Conservation (phyloP, 2,113 vertebrate species). For the Equus przewalskii region DNA sequence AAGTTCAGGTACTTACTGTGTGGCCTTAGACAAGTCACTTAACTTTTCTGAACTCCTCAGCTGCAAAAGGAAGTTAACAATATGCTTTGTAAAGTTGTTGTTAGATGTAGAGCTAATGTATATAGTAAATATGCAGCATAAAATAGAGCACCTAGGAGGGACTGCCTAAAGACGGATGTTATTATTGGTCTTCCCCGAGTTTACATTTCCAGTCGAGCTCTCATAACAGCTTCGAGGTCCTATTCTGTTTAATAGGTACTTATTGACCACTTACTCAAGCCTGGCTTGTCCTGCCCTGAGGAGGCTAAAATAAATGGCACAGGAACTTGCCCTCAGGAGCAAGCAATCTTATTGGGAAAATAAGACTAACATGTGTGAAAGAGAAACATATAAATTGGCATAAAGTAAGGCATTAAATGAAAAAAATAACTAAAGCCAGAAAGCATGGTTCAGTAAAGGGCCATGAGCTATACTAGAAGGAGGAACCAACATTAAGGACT, state of each 20-base stretch:
- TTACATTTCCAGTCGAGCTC: background rate
- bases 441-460: background rate
- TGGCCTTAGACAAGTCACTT: background rate
- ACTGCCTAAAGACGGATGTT: background rate
- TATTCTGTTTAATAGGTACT: background rate
- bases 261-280: background rate
- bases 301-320: background rate
- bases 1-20: background rate
- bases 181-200: background rate
- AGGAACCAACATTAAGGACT: background rate
- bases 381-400: background rate
- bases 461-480: background rate
- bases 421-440: constrained; percentile 10
- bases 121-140: background rate
- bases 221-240: background rate
- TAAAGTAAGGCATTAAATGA: background rate
- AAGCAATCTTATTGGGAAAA: background rate
- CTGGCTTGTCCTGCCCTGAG: background rate
- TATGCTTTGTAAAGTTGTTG: background rate
- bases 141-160: background rate
- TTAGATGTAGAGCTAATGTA: background rate
- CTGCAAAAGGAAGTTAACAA: background rate
- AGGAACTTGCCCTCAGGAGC: background rate
- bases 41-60: background rate
- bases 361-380: background rate